phyloP scores from a whole-genome alignment of 2,888 invertebrate species.

The Caprella mutica region DNA sequence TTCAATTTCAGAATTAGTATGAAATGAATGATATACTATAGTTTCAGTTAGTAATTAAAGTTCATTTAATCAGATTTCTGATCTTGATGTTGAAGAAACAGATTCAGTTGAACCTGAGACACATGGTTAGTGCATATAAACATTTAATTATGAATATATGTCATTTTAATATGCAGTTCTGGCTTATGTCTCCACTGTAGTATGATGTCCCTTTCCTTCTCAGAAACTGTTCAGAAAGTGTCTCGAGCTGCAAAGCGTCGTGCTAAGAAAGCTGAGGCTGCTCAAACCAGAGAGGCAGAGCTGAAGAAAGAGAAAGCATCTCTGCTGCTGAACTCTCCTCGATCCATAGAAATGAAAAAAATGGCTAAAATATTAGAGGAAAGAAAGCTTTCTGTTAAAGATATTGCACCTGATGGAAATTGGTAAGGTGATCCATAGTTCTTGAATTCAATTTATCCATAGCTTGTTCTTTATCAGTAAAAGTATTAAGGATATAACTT shows the following conservation, averaged over 20 bases:
- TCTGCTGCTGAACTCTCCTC: slow-evolving; percentile 15
- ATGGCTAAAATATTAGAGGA: slow-evolving; percentile 18
- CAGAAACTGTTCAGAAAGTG: slow-evolving; percentile 11
- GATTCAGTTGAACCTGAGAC: no score
- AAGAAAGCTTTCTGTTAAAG: slow-evolving; percentile 17
- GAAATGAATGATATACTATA: no score
- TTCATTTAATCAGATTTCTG: no score
- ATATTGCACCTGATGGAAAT: slow-evolving; percentile 29
- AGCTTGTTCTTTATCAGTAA: no score
- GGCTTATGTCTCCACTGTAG: no score
- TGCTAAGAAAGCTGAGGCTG: slow-evolving; percentile 30
- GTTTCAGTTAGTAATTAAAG: no score
- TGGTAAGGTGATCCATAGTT: slow-evolving; percentile 17
- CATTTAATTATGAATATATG: background rate
- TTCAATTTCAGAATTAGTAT: no score
- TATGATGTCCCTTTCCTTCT: no score
- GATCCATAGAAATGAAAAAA: slow-evolving; percentile 24
- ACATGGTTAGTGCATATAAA: no score
- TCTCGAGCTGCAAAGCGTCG: slow-evolving; percentile 30
- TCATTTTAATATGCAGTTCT: background rate
- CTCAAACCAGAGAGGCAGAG: slow-evolving; percentile 20
- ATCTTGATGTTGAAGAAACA: no score
- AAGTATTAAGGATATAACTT: no score
- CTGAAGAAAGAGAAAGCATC: slow-evolving; percentile 20
- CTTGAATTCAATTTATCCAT: no score